Conservation (phyloP, 2,888 invertebrate species). For the Hylaea fasciaria region DNA sequence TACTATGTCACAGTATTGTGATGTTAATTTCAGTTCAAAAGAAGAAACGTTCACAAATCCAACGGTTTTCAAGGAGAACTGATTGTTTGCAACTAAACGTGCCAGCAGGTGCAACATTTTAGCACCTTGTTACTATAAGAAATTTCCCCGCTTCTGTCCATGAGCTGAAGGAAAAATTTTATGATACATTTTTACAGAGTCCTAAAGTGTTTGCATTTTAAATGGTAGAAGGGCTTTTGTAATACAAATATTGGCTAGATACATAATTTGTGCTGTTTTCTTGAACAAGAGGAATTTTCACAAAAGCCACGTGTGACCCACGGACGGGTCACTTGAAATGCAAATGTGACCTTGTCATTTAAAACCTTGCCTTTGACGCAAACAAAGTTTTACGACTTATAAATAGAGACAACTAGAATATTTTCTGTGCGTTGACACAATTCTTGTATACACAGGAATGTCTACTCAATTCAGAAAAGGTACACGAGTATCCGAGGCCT, state of each 20-base stretch:
- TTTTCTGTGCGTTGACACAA: too few relatives aligned
- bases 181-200: not conserved
- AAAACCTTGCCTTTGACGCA: not conserved
- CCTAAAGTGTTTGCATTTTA: not conserved
- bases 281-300: conserved; percentile 10
- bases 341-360: conserved; percentile 17
- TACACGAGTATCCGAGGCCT: too few relatives aligned
- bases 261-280: conserved; percentile 26
- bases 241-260: conserved; percentile 29
- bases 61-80: conserved; percentile 21
- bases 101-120: not conserved
- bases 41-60: conserved; percentile 35
- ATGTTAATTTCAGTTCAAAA: conserved; percentile 40
- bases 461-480: too few relatives aligned
- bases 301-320: conserved; percentile 5
- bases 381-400: too few relatives aligned
- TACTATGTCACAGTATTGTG: conserved; percentile 35
- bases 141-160: not conserved
- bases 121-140: conserved; percentile 4
- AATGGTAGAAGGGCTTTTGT: conserved; percentile 19
- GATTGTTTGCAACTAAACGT: conserved; percentile 22
- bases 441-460: too few relatives aligned
- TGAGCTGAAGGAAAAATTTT: not conserved
- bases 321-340: conserved; percentile 13
- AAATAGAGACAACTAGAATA: too few relatives aligned